Evolutionary conservation across 2,888 invertebrate genomes (phyloP).

Genomic region (Sarcophaga caerulescens): DNA sequence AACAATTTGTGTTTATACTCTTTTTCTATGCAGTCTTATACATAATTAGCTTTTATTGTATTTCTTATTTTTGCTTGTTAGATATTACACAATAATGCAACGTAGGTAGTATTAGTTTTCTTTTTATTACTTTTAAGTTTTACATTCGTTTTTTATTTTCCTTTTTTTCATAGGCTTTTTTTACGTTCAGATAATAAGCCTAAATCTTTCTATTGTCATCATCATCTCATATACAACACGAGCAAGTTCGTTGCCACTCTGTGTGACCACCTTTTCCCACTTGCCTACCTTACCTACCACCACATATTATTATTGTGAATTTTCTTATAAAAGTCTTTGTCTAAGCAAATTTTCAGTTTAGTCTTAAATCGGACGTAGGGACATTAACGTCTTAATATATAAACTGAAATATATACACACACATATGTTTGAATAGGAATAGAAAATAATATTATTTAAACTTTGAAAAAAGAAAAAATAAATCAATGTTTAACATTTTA

Average conservation of each 20-base stretch:
- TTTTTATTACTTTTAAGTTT: background rate
- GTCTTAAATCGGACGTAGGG: constrained; percentile 64
- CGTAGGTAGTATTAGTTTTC: constrained; percentile 16
- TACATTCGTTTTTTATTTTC: constrained; percentile 18
- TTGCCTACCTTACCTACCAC: constrained; percentile 5
- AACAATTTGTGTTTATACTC: background rate
- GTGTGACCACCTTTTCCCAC: constrained; percentile 48
- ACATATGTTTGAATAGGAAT: background rate
- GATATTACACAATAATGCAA: constrained; percentile 46
- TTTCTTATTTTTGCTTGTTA: background rate
- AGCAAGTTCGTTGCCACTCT: constrained; percentile 34
- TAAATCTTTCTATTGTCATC: constrained; percentile 37
- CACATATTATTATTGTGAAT: constrained; percentile 48
- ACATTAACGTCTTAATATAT: constrained; percentile 45
- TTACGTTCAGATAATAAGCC: constrained; percentile 27
- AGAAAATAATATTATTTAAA: constrained; percentile 1
- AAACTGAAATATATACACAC: no score
- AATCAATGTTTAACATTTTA: constrained; percentile 61
- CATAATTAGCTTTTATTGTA: background rate
- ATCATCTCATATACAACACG: constrained; percentile 30
- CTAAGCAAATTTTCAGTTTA: constrained; percentile 44
- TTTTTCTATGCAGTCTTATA: background rate
- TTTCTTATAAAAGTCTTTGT: constrained; percentile 61
- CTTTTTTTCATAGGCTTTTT: constrained; percentile 9
- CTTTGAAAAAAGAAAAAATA: constrained; percentile 14